phyloP scores from a whole-genome alignment of 2,797 vertebrate species.

The Sciurus carolinensis region DNA sequence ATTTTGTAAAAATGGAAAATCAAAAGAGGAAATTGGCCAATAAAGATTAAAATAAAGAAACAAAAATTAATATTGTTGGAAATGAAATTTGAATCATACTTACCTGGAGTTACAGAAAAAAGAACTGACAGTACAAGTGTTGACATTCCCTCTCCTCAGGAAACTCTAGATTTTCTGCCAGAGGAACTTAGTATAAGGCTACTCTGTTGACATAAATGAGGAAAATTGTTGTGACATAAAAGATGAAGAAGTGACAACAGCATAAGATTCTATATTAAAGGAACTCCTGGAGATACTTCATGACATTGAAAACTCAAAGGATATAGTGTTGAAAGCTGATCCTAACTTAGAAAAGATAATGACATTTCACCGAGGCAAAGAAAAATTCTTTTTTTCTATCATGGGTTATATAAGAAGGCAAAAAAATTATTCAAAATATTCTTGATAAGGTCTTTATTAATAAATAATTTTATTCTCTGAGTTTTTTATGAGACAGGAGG shows the following conservation, averaged over 20 bases:
- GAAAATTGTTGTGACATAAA: neutral
- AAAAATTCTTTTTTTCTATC: neutral
- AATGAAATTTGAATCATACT: neutral
- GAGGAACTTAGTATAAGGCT: neutral
- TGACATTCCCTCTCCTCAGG: neutral
- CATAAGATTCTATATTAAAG: neutral
- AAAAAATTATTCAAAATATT: neutral
- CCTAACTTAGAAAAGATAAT: neutral
- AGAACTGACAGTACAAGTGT: neutral
- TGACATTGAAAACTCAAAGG: neutral
- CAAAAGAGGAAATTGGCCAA: neutral
- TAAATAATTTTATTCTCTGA: too few relatives aligned
- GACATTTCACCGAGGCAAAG: neutral
- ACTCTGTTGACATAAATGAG: neutral
- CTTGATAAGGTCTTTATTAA: neutral
- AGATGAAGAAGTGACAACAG: neutral
- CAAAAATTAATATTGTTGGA: neutral
- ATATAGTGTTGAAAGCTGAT: neutral
- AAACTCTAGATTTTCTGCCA: neutral
- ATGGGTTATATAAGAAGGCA: neutral
- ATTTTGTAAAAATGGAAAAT: neutral
- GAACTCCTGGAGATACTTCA: neutral
- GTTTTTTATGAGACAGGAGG: too few relatives aligned
- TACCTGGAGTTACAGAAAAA: neutral
- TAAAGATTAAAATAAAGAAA: slow-evolving; percentile 9